Percentiles rank a stretch among this genome's conserved stretches.
These are phyloP conservation scores for Oxygymnocypris stewartii DNA, from an alignment of 2,113 vertebrate species.

Conservation along the genomic window DNA sequence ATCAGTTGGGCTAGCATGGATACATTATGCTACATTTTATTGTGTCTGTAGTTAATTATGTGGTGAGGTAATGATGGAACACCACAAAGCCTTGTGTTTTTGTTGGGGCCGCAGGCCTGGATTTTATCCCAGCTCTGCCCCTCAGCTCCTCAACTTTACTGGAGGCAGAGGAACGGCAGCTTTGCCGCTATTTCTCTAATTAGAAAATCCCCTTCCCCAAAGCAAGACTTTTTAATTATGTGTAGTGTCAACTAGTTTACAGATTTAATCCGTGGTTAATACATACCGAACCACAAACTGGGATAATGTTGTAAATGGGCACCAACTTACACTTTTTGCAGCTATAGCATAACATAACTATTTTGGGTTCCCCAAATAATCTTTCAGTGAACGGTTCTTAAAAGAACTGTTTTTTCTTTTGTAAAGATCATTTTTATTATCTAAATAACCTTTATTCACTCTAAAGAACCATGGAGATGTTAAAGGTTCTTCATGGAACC, in stretches of 20 bases:
- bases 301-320: neutral
- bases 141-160: constrained; percentile 77
- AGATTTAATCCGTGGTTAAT: constrained; percentile 78
- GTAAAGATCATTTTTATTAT: neutral
- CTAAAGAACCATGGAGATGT: neutral
- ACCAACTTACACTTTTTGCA: neutral
- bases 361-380: neutral
- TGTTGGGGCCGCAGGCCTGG: constrained; percentile 65
- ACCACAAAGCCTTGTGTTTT: constrained; percentile 12
- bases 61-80: constrained; percentile 20
- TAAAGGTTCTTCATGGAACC: neutral
- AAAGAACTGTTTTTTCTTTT: neutral
- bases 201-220: constrained; percentile 81
- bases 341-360: neutral
- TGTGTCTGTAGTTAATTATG: constrained; percentile 28
- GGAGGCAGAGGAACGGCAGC: constrained; percentile 79
- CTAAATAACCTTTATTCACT: neutral
- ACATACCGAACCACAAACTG: constrained; percentile 56
- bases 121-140: constrained; percentile 78
- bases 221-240: constrained; percentile 85
- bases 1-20: neutral
- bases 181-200: constrained; percentile 82
- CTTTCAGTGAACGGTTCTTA: neutral
- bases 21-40: constrained; percentile 6
- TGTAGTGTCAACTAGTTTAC: constrained; percentile 84